phyloP scores from a whole-genome alignment of 2,888 invertebrate genomes.

The Noctuana brunneofusca region DNA sequence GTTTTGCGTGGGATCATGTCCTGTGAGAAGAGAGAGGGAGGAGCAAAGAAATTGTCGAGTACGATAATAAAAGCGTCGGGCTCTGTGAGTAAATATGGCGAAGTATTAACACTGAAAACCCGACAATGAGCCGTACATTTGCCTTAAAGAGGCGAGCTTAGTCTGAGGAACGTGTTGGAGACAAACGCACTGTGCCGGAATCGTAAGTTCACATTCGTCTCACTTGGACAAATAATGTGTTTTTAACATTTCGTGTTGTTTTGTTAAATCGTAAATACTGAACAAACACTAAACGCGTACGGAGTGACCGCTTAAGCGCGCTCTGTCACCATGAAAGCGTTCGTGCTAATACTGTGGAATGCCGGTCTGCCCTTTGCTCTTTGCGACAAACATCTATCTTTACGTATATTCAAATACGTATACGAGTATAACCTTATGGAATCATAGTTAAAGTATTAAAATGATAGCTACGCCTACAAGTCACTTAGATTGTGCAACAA shows the following conservation, averaged over 20 bases:
- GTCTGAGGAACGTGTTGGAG: slow-evolving; percentile 72
- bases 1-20: slow-evolving; percentile 56
- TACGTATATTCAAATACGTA: neutral
- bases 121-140: slow-evolving; percentile 73
- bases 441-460: neutral
- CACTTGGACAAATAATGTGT: slow-evolving; percentile 81
- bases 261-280: slow-evolving; percentile 83
- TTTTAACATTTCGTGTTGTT: slow-evolving; percentile 83
- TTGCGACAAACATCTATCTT: slow-evolving; percentile 23
- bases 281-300: slow-evolving; percentile 65
- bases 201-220: slow-evolving; percentile 80
- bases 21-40: slow-evolving; percentile 54
- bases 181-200: slow-evolving; percentile 74
- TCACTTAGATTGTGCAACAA: neutral
- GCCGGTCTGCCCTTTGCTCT: slow-evolving; percentile 56
- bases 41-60: slow-evolving; percentile 48
- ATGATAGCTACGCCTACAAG: neutral
- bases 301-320: slow-evolving; percentile 57
- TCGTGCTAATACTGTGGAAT: slow-evolving; percentile 61
- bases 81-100: slow-evolving; percentile 65
- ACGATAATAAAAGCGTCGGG: slow-evolving; percentile 70
- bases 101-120: slow-evolving; percentile 66
- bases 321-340: slow-evolving; percentile 62
- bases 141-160: slow-evolving; percentile 69
- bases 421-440: neutral